Base-by-base conservation (phyloP, 2,113 vertebrate genomes). In the Pterocles burchelli region DNA sequence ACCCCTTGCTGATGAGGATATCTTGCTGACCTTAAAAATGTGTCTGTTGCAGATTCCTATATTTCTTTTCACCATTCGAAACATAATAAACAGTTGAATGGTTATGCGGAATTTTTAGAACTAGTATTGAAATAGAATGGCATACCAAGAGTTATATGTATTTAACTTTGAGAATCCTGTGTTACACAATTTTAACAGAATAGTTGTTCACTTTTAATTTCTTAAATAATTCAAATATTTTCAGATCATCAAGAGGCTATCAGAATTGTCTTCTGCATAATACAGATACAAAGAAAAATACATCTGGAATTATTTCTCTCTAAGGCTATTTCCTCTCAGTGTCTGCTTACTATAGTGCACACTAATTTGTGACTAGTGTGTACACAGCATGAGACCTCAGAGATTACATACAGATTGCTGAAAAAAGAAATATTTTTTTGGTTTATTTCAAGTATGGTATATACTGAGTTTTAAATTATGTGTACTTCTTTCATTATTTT, bases 51-150 rank as follows among this genome's bases (percentile, higher is more conserved):
- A 86, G 33, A 48, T 15, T 48, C 74, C 18, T 75, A 3, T 45
- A 72, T 63, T 81, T 90, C 34, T 81, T 94, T 93, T 65, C 15
- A 59, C 17, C 25, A n/a, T 92, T 93, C n/a, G 41, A 88, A 93
- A 71, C 25, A 48, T 57, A 76, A 85, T 73, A 83, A 88, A 85
- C 3, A 57, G 21, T 21, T 77, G 33, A 83, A 88, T 45, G 8
- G 2, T 33, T 70, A 77, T 25, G 43, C 7, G 63, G n/a, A 90
- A 66, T 38, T 93, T 81, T 71, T 54, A 85, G 49, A 88, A 46
- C 5, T n/a, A 24, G 3, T 45, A 74, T 25, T 77, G 54, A 73
- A 67, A 73, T 34, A 54, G 28, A 79, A 83, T 36, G 17, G 7
- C 33, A 54, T 49, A 49, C 15, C 22, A 85, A 88, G n/a, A 24